Evolutionary conservation across 2,797 vertebrate genomes (phyloP).

Genomic region (Dendrocincla fuliginosa): DNA sequence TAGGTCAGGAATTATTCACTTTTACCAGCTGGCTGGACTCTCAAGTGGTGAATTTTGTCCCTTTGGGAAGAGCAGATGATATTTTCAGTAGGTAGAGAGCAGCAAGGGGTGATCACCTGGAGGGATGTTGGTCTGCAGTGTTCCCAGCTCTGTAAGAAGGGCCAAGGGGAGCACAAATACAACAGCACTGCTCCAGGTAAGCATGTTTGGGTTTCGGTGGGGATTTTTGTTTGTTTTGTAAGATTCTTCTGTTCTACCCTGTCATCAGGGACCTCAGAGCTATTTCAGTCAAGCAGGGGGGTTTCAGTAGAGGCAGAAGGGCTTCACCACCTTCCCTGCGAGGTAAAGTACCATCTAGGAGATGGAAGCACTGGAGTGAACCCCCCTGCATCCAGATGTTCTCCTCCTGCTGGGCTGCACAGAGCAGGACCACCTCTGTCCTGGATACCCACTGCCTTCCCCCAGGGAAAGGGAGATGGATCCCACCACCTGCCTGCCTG

Average conservation of each 20-base stretch:
- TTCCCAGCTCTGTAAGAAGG: not conserved
- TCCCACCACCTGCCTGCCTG: not conserved
- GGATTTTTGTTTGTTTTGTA: not conserved
- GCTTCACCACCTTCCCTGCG: not conserved
- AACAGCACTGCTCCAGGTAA: not conserved
- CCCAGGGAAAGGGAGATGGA: not conserved
- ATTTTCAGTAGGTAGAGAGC: not conserved
- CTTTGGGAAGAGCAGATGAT: not conserved
- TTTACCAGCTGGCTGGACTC: not conserved
- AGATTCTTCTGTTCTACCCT: not conserved
- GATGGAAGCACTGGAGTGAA: not conserved
- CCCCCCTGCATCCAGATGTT: not conserved
- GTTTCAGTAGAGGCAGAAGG: not conserved
- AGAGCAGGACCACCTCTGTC: not conserved
- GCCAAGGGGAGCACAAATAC: not conserved
- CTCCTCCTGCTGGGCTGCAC: not conserved
- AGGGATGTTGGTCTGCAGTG: not conserved
- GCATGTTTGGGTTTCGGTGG: fast-evolving
- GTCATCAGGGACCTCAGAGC: not conserved
- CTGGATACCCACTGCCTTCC: not conserved
- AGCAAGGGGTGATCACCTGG: not conserved
- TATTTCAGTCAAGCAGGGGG: not conserved
- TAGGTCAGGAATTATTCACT: not conserved
- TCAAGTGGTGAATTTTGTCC: not conserved
- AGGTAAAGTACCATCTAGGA: not conserved